These are phyloP conservation scores for Hystrix brachyura DNA, from an alignment of 2,113 vertebrate genomes.

Conservation along the genomic window DNA sequence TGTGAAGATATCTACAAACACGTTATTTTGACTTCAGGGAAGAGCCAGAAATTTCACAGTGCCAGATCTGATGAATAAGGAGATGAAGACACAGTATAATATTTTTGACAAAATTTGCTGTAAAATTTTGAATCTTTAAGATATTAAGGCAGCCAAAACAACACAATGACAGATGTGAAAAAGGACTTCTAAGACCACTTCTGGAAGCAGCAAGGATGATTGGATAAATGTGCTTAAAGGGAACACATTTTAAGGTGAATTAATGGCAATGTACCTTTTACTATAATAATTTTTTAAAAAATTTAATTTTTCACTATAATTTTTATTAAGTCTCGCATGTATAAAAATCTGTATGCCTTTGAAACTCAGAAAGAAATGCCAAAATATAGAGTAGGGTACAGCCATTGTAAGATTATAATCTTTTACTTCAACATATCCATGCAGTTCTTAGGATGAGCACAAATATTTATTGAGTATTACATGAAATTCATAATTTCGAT, in stretches of 20 bases:
- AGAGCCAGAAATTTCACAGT: background rate
- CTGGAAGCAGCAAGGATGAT: background rate
- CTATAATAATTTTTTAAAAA: background rate
- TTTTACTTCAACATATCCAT: constrained; percentile 13
- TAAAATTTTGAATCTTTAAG: background rate
- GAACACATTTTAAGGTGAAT: background rate
- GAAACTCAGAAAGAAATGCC: background rate
- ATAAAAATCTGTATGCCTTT: background rate
- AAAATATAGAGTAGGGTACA: background rate
- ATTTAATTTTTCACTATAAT: background rate
- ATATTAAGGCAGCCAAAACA: background rate
- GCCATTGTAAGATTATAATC: background rate
- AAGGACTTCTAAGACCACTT: background rate
- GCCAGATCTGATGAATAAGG: background rate
- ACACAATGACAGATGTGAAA: background rate
- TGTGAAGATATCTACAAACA: background rate
- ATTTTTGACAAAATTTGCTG: background rate
- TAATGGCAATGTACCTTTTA: background rate
- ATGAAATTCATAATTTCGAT: background rate
- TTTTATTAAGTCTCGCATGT: background rate
- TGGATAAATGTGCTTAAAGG: background rate
- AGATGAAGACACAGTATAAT: background rate
- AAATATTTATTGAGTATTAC: background rate
- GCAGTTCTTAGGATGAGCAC: constrained; percentile 12
- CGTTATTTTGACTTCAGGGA: background rate